Percentiles rank a stretch among this genome's conserved stretches.
Conservation (phyloP, 2,797 vertebrate species). For the Trematomus bernacchii region DNA sequence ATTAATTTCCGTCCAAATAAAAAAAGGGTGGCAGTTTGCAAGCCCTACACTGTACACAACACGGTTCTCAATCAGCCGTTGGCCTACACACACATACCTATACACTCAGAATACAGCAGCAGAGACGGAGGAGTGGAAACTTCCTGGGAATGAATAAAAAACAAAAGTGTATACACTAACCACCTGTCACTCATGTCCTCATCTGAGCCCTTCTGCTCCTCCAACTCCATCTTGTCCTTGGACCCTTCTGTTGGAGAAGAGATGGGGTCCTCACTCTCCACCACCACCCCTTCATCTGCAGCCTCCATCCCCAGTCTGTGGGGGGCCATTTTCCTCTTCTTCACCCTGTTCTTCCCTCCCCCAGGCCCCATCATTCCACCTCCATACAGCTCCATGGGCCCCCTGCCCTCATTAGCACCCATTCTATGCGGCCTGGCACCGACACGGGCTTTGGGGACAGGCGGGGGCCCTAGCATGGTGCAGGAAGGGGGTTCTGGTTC, state of each 20-base stretch:
- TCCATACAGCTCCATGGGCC: slow-evolving; percentile 78
- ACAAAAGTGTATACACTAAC: slow-evolving; percentile 81
- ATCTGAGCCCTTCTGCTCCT: slow-evolving; percentile 96
- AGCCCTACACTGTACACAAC: too few species aligned
- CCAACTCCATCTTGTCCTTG: slow-evolving; percentile 97
- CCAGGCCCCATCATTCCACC: slow-evolving; percentile 75
- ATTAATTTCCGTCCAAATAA: background rate
- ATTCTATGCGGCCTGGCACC: slow-evolving; percentile 84
- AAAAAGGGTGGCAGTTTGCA: background rate
- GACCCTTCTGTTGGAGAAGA: slow-evolving; percentile 76
- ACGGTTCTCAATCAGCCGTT: background rate
- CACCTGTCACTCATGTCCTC: slow-evolving; percentile 99
- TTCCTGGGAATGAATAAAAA: slow-evolving; percentile 5
- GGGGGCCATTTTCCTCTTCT: slow-evolving; percentile 92
- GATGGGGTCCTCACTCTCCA: slow-evolving; percentile 91
- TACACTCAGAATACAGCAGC: background rate
- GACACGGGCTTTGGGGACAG: slow-evolving; percentile 85
- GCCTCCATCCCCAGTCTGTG: slow-evolving; percentile 87
- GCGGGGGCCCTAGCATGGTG: slow-evolving; percentile 84
- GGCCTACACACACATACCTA: background rate
- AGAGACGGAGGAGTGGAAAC: slow-evolving; percentile 1
- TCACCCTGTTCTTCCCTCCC: slow-evolving; percentile 89
- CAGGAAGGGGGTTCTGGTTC: slow-evolving; percentile 82
- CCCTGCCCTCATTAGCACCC: slow-evolving; percentile 82
- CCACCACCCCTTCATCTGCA: slow-evolving; percentile 94